Conservation (phyloP, 1,140 invertebrate species). For the Drosophila guanche region DNA sequence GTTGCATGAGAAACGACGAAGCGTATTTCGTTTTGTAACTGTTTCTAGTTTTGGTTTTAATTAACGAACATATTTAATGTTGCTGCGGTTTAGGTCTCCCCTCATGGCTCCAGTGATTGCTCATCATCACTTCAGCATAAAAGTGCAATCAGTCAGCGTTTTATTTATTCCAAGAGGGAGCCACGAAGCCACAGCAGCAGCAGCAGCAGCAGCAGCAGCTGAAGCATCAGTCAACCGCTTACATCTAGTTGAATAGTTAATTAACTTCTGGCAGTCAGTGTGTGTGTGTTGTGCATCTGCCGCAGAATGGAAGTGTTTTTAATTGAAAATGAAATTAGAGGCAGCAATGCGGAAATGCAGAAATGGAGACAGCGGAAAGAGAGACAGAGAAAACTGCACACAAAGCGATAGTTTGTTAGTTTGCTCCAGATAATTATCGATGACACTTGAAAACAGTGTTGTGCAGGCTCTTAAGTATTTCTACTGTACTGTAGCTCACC, state of each 20-base stretch:
- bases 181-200: conserved; percentile 10
- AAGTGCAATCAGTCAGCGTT: conserved; percentile 62
- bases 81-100: conserved; percentile 14
- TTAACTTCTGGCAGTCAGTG: conserved; percentile 54
- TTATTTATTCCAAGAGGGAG: conserved; percentile 30
- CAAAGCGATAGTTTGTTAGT: background rate
- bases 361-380: background rate
- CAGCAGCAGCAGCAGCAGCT: too few relatives aligned
- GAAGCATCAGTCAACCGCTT: conserved; percentile 2
- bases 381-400: conserved; percentile 2
- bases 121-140: conserved; percentile 30
- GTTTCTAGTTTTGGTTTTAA: conserved; percentile 66
- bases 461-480: background rate
- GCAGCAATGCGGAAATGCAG: conserved; percentile 65
- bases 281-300: conserved; percentile 48
- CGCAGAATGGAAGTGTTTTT: conserved; percentile 46
- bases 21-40: conserved; percentile 73
- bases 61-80: conserved; percentile 65
- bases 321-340: conserved; percentile 72
- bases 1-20: conserved; percentile 21
- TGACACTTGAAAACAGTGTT: conserved; percentile 32
- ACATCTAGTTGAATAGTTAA: conserved; percentile 67
- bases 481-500: too few relatives aligned
- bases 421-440: conserved; percentile 43
- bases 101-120: conserved; percentile 11